phyloP scores from a whole-genome alignment of 2,888 invertebrate genomes.

The Macroteleia sp. region DNA sequence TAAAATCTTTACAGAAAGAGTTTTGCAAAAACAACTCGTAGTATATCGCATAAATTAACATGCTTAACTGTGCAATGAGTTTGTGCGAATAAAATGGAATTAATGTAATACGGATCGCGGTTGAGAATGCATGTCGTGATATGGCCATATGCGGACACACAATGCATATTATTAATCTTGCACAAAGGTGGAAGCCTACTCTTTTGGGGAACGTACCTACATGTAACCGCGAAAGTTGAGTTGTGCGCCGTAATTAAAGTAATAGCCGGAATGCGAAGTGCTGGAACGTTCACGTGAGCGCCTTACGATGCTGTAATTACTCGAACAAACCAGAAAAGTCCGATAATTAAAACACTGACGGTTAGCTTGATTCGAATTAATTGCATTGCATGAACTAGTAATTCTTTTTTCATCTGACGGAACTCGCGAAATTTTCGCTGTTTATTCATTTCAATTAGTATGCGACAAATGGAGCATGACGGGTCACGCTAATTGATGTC shows the following conservation, averaged over 20 bases:
- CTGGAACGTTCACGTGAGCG: constrained; percentile 65
- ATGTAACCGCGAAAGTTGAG: constrained; percentile 68
- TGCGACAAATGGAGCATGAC: constrained; percentile 49
- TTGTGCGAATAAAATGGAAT: constrained; percentile 31
- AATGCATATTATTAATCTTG: constrained; percentile 62
- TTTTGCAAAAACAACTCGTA: too few species aligned
- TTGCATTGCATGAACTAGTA: constrained; percentile 54
- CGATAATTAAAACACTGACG: constrained; percentile 75
- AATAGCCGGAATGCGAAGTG: constrained; percentile 72
- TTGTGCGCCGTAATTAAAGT: constrained; percentile 75
- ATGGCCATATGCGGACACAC: constrained; percentile 49
- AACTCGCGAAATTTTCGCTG: constrained; percentile 43
- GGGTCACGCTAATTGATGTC: constrained; percentile 60
- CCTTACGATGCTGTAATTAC: constrained; percentile 75
- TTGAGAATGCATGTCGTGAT: constrained; percentile 48
- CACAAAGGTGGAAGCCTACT: constrained; percentile 48
- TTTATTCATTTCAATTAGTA: constrained; percentile 63
- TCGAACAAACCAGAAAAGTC: constrained; percentile 71
- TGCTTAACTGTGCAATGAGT: constrained; percentile 31
- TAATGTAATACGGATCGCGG: constrained; percentile 55
- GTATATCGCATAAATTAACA: constrained; percentile 54
- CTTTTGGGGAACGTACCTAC: constrained; percentile 48
- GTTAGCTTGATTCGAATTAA: constrained; percentile 70
- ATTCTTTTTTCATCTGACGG: constrained; percentile 41
- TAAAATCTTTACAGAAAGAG: too few species aligned